phyloP scores from a whole-genome alignment of 1,140 invertebrate species.

The Diachasma alloeum region DNA sequence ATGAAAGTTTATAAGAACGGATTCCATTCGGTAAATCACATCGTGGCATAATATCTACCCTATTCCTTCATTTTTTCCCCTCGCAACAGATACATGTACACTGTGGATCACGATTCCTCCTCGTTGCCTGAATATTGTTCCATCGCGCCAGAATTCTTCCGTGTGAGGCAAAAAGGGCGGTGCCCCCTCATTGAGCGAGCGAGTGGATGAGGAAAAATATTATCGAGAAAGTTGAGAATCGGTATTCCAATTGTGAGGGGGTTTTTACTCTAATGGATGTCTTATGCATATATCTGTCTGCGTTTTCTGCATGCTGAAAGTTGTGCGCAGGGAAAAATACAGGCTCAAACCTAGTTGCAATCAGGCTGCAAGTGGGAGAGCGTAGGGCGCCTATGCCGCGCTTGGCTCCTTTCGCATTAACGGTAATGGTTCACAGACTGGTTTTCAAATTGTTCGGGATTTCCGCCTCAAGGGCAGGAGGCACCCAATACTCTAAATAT shows the following conservation, averaged over 20 bases:
- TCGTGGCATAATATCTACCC: constrained; percentile 16
- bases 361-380: not conserved
- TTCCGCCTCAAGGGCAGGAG: not conserved
- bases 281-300: not conserved
- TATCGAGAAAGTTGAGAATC: constrained; percentile 11
- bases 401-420: not conserved
- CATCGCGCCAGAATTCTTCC: constrained; percentile 4
- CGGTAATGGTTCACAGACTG: not conserved
- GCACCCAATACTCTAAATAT: not conserved
- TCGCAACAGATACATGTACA: not conserved
- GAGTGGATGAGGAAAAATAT: not conserved
- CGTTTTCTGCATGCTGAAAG: not conserved
- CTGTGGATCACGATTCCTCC: constrained; percentile 5
- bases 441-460: not conserved
- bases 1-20: constrained; percentile 22
- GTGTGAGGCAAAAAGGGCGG: constrained; percentile 7
- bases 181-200: not conserved
- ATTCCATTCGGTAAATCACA: constrained; percentile 25
- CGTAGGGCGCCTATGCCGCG: not conserved
- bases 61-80: not conserved
- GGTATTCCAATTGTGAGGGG: not conserved
- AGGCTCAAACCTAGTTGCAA: not conserved
- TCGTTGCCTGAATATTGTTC: not conserved
- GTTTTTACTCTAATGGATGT: not conserved
- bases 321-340: not conserved